These are phyloP conservation scores for Drosophila sp. DNA, from an alignment of 1,140 invertebrate genomes.

Conservation along the genomic window DNA sequence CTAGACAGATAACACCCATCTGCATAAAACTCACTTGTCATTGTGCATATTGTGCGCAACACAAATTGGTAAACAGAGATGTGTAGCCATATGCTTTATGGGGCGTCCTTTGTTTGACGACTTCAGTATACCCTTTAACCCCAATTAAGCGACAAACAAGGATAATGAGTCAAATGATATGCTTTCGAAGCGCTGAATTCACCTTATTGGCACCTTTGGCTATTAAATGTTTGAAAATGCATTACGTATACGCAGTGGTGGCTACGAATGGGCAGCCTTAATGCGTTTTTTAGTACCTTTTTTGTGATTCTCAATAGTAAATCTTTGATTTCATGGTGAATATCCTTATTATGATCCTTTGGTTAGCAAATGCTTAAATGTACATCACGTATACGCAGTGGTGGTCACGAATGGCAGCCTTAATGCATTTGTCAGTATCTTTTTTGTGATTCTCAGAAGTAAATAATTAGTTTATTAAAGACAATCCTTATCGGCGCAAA, in stretches of 20 bases:
- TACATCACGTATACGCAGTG: background rate
- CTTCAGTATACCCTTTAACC: too few relatives aligned
- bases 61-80: background rate
- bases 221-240: too few relatives aligned
- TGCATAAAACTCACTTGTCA: background rate
- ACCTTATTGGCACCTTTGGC: too few relatives aligned
- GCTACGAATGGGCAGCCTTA: background rate
- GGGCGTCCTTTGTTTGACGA: background rate
- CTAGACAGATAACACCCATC: slow-evolving; percentile 3
- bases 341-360: too few relatives aligned
- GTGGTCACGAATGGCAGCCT: background rate
- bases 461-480: too few relatives aligned
- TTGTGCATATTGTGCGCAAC: background rate
- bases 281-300: too few relatives aligned
- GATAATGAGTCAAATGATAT: too few relatives aligned
- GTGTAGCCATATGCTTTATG: background rate
- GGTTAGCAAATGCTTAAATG: background rate
- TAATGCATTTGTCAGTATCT: too few relatives aligned
- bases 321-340: too few relatives aligned
- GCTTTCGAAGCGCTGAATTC: too few relatives aligned
- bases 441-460: background rate
- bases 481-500: too few relatives aligned
- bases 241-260: background rate
- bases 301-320: background rate
- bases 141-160: too few relatives aligned